A percentile compares a stretch with the other conserved stretches of the same genome.
phyloP scores from a whole-genome alignment of 2,113 vertebrate genomes.

The Clarias gariepinus region DNA sequence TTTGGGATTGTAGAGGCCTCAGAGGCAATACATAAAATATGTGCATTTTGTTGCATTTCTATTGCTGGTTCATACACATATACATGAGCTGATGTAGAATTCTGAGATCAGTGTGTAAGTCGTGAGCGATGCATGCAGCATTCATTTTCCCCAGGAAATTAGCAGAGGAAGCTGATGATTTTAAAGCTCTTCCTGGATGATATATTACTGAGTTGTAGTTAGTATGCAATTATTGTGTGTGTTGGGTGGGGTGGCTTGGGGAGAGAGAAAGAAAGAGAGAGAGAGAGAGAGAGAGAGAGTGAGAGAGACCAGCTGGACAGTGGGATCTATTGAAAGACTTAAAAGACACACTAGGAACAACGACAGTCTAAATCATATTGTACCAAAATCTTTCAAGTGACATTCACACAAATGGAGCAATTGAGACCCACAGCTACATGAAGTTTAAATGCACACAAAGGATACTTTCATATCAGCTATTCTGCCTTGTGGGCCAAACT shows the following conservation, averaged over 20 bases:
- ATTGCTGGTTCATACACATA: neutral
- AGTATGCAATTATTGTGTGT: constrained; percentile 1
- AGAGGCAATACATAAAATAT: neutral
- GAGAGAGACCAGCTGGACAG: neutral
- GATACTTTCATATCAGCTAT: neutral
- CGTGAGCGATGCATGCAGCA: constrained; percentile 22
- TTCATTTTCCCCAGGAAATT: constrained; percentile 8
- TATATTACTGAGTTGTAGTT: neutral
- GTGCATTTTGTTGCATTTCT: constrained; percentile 15
- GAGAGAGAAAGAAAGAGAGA: neutral
- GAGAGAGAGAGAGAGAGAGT: neutral
- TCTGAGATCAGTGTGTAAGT: constrained; percentile 8
- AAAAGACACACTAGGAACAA: neutral
- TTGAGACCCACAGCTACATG: constrained; percentile 34
- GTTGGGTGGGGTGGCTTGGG: neutral
- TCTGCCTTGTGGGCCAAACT: constrained; percentile 2
- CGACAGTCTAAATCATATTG: constrained; percentile 16
- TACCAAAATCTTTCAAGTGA: constrained; percentile 33
- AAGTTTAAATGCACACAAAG: constrained; percentile 29
- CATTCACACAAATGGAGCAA: constrained; percentile 42
- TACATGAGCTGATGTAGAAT: neutral
- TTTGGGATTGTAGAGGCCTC: neutral
- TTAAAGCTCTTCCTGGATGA: neutral
- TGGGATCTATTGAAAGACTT: neutral
- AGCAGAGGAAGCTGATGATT: neutral